Conservation (phyloP, 2,113 vertebrate species). For the Haliaeetus leucogaster region DNA sequence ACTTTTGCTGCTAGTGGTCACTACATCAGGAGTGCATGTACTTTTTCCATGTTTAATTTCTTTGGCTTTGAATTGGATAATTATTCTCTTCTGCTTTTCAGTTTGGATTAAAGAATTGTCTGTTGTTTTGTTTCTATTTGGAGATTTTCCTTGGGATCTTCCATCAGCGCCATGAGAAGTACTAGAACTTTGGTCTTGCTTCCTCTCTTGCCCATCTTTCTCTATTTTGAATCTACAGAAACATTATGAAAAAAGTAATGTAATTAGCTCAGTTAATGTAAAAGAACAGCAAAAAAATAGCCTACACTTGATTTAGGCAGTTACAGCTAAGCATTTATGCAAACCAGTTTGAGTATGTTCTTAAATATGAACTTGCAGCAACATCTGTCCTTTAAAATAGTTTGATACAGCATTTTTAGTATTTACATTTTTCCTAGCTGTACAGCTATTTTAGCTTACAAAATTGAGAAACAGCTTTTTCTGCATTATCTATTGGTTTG, state of each 20-base stretch:
- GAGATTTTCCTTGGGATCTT: slow-evolving; percentile 19
- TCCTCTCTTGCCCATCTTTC: slow-evolving; percentile 11
- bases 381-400: background rate
- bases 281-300: background rate
- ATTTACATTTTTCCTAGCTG: background rate
- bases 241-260: background rate
- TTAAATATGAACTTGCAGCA: background rate
- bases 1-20: background rate
- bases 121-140: background rate
- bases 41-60: slow-evolving; percentile 46
- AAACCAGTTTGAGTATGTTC: background rate
- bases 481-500: background rate
- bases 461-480: background rate
- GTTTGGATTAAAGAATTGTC: background rate
- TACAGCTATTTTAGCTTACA: background rate
- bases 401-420: background rate
- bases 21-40: background rate
- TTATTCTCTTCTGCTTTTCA: slow-evolving; percentile 42
- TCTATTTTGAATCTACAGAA: slow-evolving; percentile 49
- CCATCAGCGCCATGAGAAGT: background rate
- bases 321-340: background rate
- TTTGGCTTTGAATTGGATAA: slow-evolving; percentile 63
- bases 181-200: background rate
- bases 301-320: background rate
- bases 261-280: background rate